Percentiles rank a stretch among this genome's conserved stretches.
phyloP scores from a whole-genome alignment of 2,797 vertebrate genomes.

The Cottoperca gobio region DNA sequence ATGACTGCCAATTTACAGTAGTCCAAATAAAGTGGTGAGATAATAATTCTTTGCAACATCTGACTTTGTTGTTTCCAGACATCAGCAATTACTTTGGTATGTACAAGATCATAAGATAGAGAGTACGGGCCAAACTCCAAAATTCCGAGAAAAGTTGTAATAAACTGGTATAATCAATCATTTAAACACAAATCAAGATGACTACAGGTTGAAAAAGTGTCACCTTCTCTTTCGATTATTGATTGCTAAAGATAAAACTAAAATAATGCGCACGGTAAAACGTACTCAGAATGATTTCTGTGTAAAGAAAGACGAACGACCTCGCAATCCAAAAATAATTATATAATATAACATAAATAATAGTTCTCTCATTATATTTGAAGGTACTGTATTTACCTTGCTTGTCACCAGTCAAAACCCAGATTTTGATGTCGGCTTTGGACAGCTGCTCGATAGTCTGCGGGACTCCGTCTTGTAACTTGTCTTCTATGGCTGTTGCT shows the following conservation, averaged over 20 bases:
- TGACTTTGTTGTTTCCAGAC: not conserved
- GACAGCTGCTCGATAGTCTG: constrained; percentile 92
- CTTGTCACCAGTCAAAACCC: constrained; percentile 98
- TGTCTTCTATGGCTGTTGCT: constrained; percentile 96
- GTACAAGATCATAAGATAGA: not conserved
- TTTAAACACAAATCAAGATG: not conserved
- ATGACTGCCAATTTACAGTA: not conserved
- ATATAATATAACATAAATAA: not conserved
- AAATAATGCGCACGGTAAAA: not conserved
- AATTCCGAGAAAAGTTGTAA: not conserved
- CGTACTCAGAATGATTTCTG: not conserved
- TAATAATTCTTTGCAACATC: too few species aligned
- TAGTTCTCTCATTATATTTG: not conserved
- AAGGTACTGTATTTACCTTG: constrained; percentile 86
- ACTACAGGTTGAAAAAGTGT: not conserved
- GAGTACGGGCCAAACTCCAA: too few species aligned
- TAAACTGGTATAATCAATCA: not conserved
- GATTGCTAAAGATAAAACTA: not conserved
- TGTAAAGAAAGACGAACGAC: not conserved
- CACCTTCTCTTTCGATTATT: not conserved
- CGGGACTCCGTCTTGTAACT: constrained; percentile 93
- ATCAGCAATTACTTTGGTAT: not conserved
- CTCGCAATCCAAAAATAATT: not conserved
- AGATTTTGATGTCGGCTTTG: constrained; percentile 94
- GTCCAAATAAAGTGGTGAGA: not conserved